These are phyloP conservation scores for Coendou prehensilis DNA, from an alignment of 2,797 vertebrate genomes.

Conservation along the genomic window DNA sequence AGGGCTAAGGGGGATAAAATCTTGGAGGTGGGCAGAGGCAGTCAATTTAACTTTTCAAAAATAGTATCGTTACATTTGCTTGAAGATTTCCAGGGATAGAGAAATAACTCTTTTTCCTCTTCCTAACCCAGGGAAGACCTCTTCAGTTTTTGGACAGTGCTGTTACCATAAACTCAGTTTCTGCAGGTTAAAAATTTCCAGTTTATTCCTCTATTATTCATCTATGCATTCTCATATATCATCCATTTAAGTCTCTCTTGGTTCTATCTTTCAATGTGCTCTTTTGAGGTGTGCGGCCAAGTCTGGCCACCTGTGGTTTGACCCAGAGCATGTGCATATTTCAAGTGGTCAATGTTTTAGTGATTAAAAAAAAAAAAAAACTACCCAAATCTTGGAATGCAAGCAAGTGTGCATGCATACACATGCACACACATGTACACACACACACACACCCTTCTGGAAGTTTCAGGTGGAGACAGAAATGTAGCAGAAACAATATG, in stretches of 20 bases:
- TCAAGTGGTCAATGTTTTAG: neutral
- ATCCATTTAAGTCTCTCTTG: neutral
- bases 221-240: neutral
- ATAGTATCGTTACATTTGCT: neutral
- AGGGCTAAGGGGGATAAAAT: neutral
- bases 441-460: neutral
- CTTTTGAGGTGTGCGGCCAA: neutral
- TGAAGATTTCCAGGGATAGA: neutral
- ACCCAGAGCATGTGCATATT: neutral
- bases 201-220: neutral
- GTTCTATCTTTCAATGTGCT: neutral
- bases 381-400: neutral
- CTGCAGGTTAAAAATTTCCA: neutral
- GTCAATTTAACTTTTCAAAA: slow-evolving; percentile 57
- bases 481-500: neutral
- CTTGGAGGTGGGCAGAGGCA: neutral
- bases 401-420: neutral
- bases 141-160: neutral
- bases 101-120: neutral
- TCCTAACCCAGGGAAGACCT: neutral
- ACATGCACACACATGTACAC: neutral
- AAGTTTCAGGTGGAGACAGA: neutral
- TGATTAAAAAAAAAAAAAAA: neutral
- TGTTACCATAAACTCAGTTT: neutral
- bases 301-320: neutral